Conservation (phyloP, 2,888 invertebrate species). For the Capitulum mitella region DNA sequence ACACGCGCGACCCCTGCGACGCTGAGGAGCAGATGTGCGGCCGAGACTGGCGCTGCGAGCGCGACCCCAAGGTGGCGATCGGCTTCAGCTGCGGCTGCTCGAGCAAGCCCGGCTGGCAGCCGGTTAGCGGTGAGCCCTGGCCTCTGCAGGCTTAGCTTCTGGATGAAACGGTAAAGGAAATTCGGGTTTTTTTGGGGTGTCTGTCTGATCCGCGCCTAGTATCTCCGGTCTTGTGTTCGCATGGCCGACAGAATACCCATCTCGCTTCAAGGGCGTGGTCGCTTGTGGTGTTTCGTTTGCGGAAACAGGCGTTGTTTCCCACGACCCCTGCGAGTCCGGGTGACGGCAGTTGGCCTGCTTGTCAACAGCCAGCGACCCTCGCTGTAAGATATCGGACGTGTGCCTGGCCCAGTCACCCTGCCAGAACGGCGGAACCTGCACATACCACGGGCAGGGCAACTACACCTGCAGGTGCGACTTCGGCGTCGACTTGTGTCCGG, state of each 20-base stretch:
- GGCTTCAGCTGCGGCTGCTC: slow-evolving; percentile 14
- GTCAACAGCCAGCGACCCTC: background rate
- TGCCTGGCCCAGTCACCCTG: slow-evolving; percentile 8
- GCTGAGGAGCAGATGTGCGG: slow-evolving; percentile 19
- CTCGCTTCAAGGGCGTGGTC: too few relatives aligned
- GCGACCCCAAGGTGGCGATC: background rate
- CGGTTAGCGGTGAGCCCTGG: background rate
- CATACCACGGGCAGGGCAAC: background rate
- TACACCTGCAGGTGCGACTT: background rate
- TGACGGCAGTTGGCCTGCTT: too few relatives aligned
- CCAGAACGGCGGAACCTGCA: background rate
- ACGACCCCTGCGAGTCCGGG: too few relatives aligned
- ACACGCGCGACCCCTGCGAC: slow-evolving; percentile 7
- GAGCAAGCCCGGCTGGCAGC: slow-evolving; percentile 15
- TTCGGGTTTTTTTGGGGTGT: too few relatives aligned
- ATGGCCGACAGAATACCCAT: too few relatives aligned
- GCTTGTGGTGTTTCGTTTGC: too few relatives aligned
- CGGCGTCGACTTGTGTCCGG: too few relatives aligned
- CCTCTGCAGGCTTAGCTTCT: too few relatives aligned
- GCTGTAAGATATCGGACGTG: background rate
- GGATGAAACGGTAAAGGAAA: too few relatives aligned
- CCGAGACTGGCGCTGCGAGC: slow-evolving; percentile 10
- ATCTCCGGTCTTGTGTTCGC: too few relatives aligned
- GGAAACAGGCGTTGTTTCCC: too few relatives aligned
- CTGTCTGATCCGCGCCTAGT: too few relatives aligned